These are phyloP conservation scores for Hippolais icterina DNA, from an alignment of 2,113 vertebrate species.

Conservation along the genomic window DNA sequence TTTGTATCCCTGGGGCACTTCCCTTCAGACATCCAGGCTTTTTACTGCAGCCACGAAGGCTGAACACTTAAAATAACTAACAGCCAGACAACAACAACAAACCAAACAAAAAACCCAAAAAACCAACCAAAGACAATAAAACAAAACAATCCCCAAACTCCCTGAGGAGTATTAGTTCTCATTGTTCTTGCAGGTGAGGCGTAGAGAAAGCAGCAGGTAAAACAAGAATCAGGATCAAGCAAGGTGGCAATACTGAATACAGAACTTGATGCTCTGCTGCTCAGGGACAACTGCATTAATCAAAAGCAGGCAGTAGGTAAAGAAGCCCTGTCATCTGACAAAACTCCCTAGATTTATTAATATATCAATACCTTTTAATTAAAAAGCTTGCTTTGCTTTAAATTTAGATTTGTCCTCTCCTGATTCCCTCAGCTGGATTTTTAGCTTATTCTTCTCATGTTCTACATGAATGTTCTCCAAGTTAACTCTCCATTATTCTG, in stretches of 20 bases:
- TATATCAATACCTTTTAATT: not conserved
- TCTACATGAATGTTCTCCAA: slow-evolving; percentile 51
- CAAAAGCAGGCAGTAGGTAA: not conserved
- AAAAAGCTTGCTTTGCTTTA: slow-evolving; percentile 67
- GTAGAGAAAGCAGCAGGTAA: not conserved
- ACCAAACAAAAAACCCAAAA: not conserved
- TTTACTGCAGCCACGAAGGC: not conserved
- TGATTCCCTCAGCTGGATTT: slow-evolving; percentile 61
- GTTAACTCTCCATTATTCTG: slow-evolving; percentile 49
- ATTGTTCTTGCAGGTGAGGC: not conserved
- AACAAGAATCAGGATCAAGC: not conserved
- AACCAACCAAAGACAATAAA: not conserved
- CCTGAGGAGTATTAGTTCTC: not conserved
- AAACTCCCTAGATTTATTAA: not conserved
- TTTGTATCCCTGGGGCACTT: not conserved
- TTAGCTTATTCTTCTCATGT: slow-evolving; percentile 61
- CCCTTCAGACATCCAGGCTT: not conserved
- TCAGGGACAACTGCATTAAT: not conserved
- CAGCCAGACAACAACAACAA: too few relatives aligned
- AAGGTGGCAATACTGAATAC: not conserved
- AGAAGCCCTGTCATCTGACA: not conserved
- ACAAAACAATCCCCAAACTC: not conserved
- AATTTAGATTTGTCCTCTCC: slow-evolving; percentile 63
- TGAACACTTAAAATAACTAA: not conserved
- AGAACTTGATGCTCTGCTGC: not conserved